phyloP scores from a whole-genome alignment of 2,888 invertebrate genomes.

The Proisotoma minuta region DNA sequence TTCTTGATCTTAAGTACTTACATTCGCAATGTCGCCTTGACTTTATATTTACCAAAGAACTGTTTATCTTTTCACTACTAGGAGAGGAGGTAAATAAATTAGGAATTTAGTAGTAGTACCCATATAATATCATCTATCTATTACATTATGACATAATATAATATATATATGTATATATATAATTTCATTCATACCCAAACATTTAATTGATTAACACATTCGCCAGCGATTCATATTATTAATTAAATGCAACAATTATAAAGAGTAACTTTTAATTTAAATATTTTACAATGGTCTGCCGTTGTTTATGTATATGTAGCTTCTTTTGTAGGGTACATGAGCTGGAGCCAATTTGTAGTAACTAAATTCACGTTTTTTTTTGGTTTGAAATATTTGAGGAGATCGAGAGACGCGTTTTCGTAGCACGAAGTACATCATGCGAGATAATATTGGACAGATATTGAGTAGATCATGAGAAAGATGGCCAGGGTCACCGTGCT shows the following conservation, averaged over 20 bases:
- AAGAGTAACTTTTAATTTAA: neutral
- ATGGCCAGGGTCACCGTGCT: slow-evolving; percentile 28
- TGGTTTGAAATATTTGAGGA: neutral
- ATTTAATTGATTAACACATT: slow-evolving; percentile 2
- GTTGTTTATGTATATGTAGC: neutral
- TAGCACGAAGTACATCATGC: slow-evolving; percentile 4
- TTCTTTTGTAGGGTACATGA: neutral
- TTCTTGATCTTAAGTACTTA: no score
- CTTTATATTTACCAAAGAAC: no score
- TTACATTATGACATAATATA: no score
- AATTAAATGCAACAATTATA: neutral
- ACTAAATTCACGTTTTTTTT: neutral
- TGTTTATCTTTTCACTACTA: no score
- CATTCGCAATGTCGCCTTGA: no score
- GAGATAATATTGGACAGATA: neutral
- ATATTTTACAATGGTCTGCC: neutral
- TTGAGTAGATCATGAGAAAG: neutral
- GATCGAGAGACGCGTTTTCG: slow-evolving; percentile 1
- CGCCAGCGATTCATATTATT: slow-evolving; percentile 6
- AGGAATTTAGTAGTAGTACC: no score
- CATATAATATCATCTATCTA: no score
- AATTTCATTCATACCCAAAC: no score
- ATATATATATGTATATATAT: no score
- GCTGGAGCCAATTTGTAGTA: neutral
- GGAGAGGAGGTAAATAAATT: no score